Evolutionary conservation across 2,888 invertebrate species (phyloP).

Genomic region (Zaprionus bogoriensis): DNA sequence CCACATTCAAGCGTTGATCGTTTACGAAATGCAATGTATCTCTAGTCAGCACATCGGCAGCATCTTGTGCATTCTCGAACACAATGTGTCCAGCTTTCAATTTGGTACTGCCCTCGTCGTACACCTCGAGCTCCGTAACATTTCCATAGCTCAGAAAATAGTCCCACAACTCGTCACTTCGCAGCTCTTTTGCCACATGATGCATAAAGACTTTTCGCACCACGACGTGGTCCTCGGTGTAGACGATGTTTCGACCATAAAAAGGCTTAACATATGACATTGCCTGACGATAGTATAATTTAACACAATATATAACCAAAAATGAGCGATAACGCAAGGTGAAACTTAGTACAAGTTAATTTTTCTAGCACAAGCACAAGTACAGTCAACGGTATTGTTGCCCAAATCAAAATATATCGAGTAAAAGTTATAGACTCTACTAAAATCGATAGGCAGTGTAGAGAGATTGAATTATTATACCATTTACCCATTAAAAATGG

Average conservation of each 20-base stretch:
- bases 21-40: not conserved
- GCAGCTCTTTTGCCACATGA: not conserved
- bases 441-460: too few relatives aligned
- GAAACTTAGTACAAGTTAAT: too few relatives aligned
- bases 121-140: not conserved
- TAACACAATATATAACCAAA: too few relatives aligned
- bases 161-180: not conserved
- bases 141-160: not conserved
- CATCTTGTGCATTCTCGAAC: not conserved
- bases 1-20: not conserved
- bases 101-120: not conserved
- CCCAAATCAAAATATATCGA: too few relatives aligned
- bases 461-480: too few relatives aligned
- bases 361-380: too few relatives aligned
- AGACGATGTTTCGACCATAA: not conserved
- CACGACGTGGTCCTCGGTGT: not conserved
- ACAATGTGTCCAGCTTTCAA: not conserved
- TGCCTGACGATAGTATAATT: too few relatives aligned
- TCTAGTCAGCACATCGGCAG: not conserved
- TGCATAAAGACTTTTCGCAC: not conserved
- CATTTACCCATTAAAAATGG: too few relatives aligned
- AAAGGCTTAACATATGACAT: not conserved
- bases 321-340: too few relatives aligned
- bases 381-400: too few relatives aligned
- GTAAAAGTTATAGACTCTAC: too few relatives aligned